phyloP scores from a whole-genome alignment of 2,797 vertebrate species.

The Crypturellus tataupa region DNA sequence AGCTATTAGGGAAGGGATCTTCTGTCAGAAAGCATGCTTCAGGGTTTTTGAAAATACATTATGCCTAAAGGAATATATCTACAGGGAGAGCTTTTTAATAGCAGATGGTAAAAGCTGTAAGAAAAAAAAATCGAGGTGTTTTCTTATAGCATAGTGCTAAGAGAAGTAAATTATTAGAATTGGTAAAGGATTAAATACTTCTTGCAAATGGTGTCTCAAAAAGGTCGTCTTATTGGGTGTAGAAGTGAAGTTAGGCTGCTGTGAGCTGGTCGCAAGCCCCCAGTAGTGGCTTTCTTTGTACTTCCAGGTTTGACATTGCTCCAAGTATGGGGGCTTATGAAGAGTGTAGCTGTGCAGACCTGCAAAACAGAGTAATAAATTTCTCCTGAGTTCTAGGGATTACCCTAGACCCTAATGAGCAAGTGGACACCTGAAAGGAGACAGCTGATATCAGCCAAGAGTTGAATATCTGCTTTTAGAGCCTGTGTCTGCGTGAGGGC shows the following conservation, averaged over 20 bases:
- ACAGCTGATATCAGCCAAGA: not conserved
- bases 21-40: not conserved
- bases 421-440: not conserved
- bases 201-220: conserved; percentile 1
- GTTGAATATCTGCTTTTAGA: fast-evolving
- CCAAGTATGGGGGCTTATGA: not conserved
- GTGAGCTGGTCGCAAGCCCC: not conserved
- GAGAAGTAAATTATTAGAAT: conserved; percentile 58
- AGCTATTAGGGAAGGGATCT: not conserved
- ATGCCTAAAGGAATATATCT: not conserved
- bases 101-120: conserved; percentile 8
- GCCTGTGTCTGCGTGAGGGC: not conserved
- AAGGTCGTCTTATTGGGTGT: not conserved
- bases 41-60: not conserved
- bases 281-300: not conserved
- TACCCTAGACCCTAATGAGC: not conserved
- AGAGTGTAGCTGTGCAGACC: not conserved
- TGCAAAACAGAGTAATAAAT: fast-evolving
- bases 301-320: fast-evolving
- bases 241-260: not conserved
- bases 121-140: conserved; percentile 6
- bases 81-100: conserved; percentile 11
- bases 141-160: not conserved
- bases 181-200: conserved; percentile 49
- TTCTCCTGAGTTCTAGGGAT: not conserved